A percentile compares a stretch with the other conserved stretches of the same genome.
phyloP scores from a whole-genome alignment of 2,888 invertebrate species.

The Oscheius sp. region DNA sequence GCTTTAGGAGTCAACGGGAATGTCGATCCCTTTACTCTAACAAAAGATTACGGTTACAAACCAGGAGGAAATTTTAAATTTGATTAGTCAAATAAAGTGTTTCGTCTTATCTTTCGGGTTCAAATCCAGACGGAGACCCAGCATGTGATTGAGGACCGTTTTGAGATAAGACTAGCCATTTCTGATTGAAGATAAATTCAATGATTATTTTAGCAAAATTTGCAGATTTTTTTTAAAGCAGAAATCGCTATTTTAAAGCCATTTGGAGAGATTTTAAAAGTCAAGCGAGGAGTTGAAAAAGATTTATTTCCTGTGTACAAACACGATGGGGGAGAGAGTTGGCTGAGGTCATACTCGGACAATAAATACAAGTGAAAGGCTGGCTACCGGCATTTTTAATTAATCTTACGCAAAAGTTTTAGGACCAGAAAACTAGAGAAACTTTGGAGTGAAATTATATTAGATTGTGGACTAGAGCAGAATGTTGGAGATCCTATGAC shows the following conservation, averaged over 20 bases:
- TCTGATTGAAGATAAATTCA: too few relatives aligned
- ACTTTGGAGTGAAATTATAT: neutral
- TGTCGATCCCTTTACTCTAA: conserved; percentile 21
- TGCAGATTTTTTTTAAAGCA: too few relatives aligned
- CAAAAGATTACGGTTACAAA: conserved; percentile 15
- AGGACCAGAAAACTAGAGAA: neutral
- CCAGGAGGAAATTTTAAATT: too few relatives aligned
- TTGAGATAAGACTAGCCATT: too few relatives aligned
- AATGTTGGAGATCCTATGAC: conserved; percentile 7
- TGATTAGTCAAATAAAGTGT: too few relatives aligned
- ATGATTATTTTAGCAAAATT: too few relatives aligned
- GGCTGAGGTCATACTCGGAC: too few relatives aligned
- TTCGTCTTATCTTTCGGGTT: too few relatives aligned
- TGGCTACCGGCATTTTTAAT: neutral
- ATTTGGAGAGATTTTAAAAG: neutral
- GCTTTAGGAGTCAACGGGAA: neutral
- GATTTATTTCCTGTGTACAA: neutral
- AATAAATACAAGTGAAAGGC: neutral
- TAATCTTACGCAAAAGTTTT: neutral
- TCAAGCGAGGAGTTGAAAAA: neutral
- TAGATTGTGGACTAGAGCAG: neutral
- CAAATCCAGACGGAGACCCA: too few relatives aligned
- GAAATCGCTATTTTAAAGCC: neutral
- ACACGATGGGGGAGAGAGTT: too few relatives aligned
- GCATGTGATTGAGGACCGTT: too few relatives aligned